Percentiles rank a stretch among this genome's conserved stretches.
Evolutionary conservation across 1,140 invertebrate species (phyloP).

Genomic region (Eulimnadia texana): DNA sequence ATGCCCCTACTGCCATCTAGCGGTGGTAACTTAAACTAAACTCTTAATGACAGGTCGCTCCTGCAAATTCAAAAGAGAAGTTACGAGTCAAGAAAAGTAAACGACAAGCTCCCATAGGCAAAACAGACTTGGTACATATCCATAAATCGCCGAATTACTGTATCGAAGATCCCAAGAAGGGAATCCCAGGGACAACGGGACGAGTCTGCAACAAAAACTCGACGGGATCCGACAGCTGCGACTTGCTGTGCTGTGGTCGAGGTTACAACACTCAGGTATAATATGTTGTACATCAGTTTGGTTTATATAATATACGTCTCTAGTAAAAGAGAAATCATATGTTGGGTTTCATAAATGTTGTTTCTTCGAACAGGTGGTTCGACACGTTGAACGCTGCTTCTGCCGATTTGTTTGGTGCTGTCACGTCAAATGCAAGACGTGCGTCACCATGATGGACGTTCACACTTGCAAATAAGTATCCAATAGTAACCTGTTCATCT

Average conservation of each 20-base stretch:
- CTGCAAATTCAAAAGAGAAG: not conserved
- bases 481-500: not conserved
- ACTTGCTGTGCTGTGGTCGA: constrained; percentile 46
- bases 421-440: constrained; percentile 45
- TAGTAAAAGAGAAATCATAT: too few species aligned
- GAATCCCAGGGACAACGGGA: constrained; percentile 43
- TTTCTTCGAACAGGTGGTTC: constrained; percentile 25
- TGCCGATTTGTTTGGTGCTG: constrained; percentile 53
- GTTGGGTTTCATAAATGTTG: not conserved
- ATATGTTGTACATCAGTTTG: too few species aligned
- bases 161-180: constrained; percentile 36
- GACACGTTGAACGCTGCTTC: constrained; percentile 34
- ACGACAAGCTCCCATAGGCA: constrained; percentile 26
- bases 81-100: constrained; percentile 19
- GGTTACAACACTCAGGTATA: constrained; percentile 42
- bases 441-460: constrained; percentile 38
- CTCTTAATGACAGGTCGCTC: not conserved
- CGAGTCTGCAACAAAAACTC: constrained; percentile 44
- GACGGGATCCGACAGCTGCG: constrained; percentile 40
- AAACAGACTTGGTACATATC: constrained; percentile 43
- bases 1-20: not conserved
- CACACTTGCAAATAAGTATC: constrained; percentile 39
- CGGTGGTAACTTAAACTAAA: not conserved
- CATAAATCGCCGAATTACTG: constrained; percentile 50
- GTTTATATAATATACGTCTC: too few species aligned